These are phyloP conservation scores for Aporrectodea caliginosa DNA, from an alignment of 1,140 invertebrate species.

Conservation along the genomic window DNA sequence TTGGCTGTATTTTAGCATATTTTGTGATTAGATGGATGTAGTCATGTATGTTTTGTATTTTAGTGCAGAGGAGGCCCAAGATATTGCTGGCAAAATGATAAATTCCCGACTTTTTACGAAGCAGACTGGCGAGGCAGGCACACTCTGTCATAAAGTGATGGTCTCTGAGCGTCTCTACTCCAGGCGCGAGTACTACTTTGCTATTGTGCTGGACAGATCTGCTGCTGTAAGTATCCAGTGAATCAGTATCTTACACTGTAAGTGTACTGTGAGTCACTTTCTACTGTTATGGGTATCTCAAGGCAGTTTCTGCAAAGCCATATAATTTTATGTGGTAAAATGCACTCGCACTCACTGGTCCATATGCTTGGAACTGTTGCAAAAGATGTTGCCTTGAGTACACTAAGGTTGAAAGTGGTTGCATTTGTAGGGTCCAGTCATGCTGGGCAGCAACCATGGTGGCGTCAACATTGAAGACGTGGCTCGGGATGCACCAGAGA, in stretches of 20 bases:
- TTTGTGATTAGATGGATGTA: no score
- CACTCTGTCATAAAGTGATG: slow-evolving; percentile 91
- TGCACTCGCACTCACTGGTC: no score
- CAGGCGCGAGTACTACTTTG: slow-evolving; percentile 90
- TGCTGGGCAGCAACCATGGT: slow-evolving; percentile 91
- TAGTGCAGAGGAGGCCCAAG: slow-evolving; percentile 81
- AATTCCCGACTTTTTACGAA: slow-evolving; percentile 88
- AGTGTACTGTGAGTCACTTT: no score
- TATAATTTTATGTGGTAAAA: no score
- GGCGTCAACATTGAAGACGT: slow-evolving; percentile 97
- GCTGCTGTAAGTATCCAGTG: slow-evolving; percentile 70
- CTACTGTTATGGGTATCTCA: no score
- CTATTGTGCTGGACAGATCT: slow-evolving; percentile 92
- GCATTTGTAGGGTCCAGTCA: slow-evolving; percentile 84
- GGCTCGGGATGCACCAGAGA: slow-evolving; percentile 82
- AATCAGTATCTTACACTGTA: no score
- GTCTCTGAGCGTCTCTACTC: slow-evolving; percentile 91
- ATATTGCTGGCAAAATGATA: slow-evolving; percentile 82
- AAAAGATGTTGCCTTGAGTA: no score
- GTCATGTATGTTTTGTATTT: slow-evolving; percentile 35
- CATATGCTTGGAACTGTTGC: no score
- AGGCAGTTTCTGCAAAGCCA: no score
- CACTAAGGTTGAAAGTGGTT: no score
- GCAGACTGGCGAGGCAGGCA: slow-evolving; percentile 88
- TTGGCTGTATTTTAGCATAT: no score